These are phyloP conservation scores for Anneissia japonica DNA, from an alignment of 35 echinoderm and acorn worm genomes.

Conservation along the genomic window DNA sequence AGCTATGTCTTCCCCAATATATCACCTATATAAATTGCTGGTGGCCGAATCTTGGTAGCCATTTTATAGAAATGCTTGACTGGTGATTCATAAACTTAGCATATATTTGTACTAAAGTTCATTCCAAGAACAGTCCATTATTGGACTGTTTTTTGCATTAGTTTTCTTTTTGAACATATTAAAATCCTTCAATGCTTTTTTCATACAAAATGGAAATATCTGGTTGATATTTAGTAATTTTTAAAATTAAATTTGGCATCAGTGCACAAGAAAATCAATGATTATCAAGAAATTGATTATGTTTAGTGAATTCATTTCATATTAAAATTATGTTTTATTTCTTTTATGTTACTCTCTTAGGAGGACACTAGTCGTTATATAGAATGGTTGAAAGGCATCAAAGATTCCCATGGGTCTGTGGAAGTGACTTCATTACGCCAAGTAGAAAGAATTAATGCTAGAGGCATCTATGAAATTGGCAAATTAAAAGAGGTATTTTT, in stretches of 20 bases:
- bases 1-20: neutral
- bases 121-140: too few relatives aligned
- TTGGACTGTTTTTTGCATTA: too few relatives aligned
- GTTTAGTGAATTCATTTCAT: neutral
- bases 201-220: too few relatives aligned
- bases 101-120: too few relatives aligned
- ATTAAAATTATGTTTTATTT: neutral
- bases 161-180: too few relatives aligned
- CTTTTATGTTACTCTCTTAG: neutral
- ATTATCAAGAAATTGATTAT: neutral
- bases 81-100: neutral
- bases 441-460: conserved; percentile 6
- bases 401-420: neutral
- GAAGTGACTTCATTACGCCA: conserved; percentile 10
- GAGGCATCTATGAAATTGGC: conserved; percentile 18
- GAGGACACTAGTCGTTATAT: neutral
- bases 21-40: neutral
- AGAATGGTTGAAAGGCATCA: conserved; percentile 23
- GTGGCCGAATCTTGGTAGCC: neutral
- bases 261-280: neutral
- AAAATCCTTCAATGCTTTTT: too few relatives aligned
- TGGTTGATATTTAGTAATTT: neutral
- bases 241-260: neutral
- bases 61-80: neutral
- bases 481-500: neutral